Conservation (phyloP, 2,113 vertebrate genomes). For the Bagarius yarrelli region DNA sequence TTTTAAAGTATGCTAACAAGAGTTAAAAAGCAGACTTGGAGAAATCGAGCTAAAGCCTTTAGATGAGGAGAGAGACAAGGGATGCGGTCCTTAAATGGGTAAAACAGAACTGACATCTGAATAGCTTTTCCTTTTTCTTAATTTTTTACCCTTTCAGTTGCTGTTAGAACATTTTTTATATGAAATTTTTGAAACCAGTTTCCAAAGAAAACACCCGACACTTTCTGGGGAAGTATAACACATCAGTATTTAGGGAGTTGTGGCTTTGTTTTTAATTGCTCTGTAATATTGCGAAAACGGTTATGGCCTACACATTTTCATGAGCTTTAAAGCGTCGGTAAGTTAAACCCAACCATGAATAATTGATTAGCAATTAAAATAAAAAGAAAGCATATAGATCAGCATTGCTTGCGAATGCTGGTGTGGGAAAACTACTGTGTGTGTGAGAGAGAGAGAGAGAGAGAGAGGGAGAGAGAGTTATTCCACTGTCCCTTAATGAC, state of each 20-base stretch:
- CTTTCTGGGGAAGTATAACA: background rate
- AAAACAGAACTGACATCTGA: too few relatives aligned
- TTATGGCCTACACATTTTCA: background rate
- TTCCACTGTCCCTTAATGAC: conserved; percentile 45
- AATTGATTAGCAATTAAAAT: background rate
- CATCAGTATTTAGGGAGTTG: background rate
- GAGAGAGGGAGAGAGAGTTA: background rate
- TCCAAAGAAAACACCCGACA: too few relatives aligned
- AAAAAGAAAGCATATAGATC: background rate
- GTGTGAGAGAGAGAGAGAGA: background rate
- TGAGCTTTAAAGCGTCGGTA: background rate
- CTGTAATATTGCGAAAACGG: background rate
- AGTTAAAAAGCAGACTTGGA: background rate
- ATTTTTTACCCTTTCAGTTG: too few relatives aligned
- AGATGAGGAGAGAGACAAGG: background rate
- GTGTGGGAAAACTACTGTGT: background rate
- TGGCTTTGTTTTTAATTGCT: background rate
- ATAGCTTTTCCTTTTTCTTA: too few relatives aligned
- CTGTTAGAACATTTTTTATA: too few relatives aligned
- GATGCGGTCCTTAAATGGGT: too few relatives aligned
- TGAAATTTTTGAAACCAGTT: too few relatives aligned
- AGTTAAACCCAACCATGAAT: background rate
- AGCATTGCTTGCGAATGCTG: background rate
- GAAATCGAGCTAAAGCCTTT: background rate
- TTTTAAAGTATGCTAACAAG: background rate